These are phyloP conservation scores for Zaprionus camerounensis DNA, from an alignment of 1,140 invertebrate species.

Conservation along the genomic window DNA sequence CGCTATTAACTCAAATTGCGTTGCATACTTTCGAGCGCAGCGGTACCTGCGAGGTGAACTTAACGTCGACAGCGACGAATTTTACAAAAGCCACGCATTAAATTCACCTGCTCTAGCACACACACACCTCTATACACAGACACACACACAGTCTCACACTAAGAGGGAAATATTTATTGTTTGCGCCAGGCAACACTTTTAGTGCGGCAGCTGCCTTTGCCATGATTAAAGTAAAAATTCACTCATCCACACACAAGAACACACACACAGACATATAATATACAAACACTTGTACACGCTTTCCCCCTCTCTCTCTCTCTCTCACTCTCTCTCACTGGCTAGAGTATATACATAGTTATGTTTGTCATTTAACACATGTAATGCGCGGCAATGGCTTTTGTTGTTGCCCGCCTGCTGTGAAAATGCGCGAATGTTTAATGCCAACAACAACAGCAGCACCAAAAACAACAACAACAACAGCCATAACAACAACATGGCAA, in stretches of 20 bases:
- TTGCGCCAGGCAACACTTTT: conserved; percentile 55
- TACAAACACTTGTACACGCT: conserved; percentile 11
- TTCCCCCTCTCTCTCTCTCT: too few species aligned
- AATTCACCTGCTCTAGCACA: conserved; percentile 46
- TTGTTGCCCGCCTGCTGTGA: conserved; percentile 46
- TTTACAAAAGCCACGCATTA: conserved; percentile 61
- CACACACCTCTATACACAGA: not conserved
- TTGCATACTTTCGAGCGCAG: conserved; percentile 72
- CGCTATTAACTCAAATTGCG: conserved; percentile 79
- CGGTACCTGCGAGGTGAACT: conserved; percentile 32
- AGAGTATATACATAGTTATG: conserved; percentile 66
- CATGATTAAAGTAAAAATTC: conserved; percentile 69
- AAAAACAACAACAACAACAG: conserved; percentile 17
- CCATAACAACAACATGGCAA: conserved; percentile 2
- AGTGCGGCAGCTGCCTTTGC: conserved; percentile 55
- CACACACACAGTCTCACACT: conserved; percentile 15
- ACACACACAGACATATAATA: conserved; percentile 6
- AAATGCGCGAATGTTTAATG: conserved; percentile 54
- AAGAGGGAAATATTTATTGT: conserved; percentile 64
- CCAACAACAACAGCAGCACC: conserved; percentile 31
- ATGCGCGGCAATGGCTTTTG: conserved; percentile 55
- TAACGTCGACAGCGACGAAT: conserved; percentile 43
- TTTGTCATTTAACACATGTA: conserved; percentile 70
- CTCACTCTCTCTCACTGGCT: not conserved
- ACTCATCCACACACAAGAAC: conserved; percentile 23